These are phyloP conservation scores for Stictonetta naevosa DNA, from an alignment of 2,113 vertebrate species.

Conservation along the genomic window DNA sequence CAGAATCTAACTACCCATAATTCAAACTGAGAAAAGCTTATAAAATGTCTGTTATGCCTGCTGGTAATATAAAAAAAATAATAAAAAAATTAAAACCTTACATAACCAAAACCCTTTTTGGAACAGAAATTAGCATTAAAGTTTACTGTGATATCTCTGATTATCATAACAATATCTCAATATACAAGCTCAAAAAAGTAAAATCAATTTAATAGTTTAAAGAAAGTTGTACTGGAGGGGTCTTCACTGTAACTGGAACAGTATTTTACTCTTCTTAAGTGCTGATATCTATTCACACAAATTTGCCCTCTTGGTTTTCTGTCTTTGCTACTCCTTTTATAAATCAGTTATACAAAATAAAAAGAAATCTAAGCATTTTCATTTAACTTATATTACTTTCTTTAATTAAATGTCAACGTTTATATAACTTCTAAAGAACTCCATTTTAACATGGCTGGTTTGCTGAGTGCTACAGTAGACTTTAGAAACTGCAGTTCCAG, in stretches of 20 bases:
- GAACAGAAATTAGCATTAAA: background rate
- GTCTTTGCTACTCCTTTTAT: background rate
- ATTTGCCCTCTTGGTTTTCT: background rate
- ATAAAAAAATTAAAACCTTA: background rate
- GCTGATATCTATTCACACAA: background rate
- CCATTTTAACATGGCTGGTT: background rate
- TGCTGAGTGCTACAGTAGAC: background rate
- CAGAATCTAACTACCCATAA: background rate
- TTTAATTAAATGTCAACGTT: background rate
- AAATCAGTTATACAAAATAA: background rate
- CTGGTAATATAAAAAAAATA: background rate
- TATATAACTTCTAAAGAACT: background rate
- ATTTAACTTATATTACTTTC: background rate
- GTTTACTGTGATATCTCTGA: background rate
- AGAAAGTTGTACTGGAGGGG: background rate
- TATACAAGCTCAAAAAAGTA: background rate
- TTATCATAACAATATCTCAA: background rate
- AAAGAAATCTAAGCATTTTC: background rate
- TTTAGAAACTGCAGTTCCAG: conserved; percentile 11
- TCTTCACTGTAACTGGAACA: background rate
- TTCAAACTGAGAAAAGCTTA: background rate
- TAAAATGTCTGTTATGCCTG: background rate
- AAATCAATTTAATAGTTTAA: background rate
- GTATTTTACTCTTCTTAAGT: background rate
- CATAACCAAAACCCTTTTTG: background rate